Evolutionary conservation across 1,140 invertebrate genomes (phyloP), one percentile per base, ranked within the genome.

Genomic region (Goniozus legneri): DNA sequence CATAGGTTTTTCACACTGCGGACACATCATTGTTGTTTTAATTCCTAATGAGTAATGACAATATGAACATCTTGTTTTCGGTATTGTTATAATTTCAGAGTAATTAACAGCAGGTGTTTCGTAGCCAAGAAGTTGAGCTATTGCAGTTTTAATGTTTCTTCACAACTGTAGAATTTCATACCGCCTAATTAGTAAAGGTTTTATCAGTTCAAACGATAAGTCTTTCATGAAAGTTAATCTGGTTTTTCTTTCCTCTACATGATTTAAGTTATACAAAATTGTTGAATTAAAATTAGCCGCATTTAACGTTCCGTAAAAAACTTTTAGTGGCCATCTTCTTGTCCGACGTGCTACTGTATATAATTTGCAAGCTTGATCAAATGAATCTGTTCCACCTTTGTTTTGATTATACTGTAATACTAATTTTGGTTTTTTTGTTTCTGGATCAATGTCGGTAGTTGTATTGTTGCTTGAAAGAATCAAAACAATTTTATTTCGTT

Each of bases 31-130:
- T 7, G 10, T 31, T 16, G 40, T 43, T 18, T 43, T 7, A 30
- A 30, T 19, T 14, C 27, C 40, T 45, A 36, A 35, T 35, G 43
- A 45, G 16, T 38, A 6, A 47, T 37, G 44, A 39, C 44, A 47
- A 47, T 31, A 43, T 14, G n/a, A 16, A 32, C 30, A 43, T 32
- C 40, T 43, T 43, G 16, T 32, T 43, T 32, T 32, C 20, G 14
- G n/a, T n/a, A 31, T 31, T 31, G 14, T 16, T 42, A 42, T 15
- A 22, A 30, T 27, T 44, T 34, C 19, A 32, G 30, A 19, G 32
- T 34, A n/a, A 19, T 34, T 1, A 44, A 32, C n/a, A 4, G 13
- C 27, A 43, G 24, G 14, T 20, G 8, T 32, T 14, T 43, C 10
- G 13, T 31, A 15, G 27, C 16, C n/a, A 33, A 32, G 1, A 32